Evolutionary conservation across 2,113 vertebrate genomes (phyloP).

Genomic region (Xiphophorus maculatus): DNA sequence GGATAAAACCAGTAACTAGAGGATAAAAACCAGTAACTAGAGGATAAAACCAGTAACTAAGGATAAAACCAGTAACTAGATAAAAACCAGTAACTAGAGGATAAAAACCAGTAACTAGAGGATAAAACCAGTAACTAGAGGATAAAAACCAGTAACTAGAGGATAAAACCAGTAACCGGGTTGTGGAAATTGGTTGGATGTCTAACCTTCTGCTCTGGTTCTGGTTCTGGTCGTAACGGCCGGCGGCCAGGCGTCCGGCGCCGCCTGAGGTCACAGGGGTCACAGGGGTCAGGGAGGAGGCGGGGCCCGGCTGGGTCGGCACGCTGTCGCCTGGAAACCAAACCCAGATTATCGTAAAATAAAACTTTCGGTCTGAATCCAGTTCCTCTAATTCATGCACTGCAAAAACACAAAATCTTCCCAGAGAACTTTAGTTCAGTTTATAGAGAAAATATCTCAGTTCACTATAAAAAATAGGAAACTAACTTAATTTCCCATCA

Average conservation of each 20-base stretch:
- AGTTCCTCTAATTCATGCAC: no score
- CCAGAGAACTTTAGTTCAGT: not conserved
- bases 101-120: no score
- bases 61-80: no score
- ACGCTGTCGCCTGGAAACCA: constrained; percentile 35
- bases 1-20: no score
- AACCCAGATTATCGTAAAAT: not conserved
- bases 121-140: no score
- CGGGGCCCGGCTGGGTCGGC: constrained; percentile 31
- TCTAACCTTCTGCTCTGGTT: constrained; percentile 41
- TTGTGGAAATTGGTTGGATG: not conserved
- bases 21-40: no score
- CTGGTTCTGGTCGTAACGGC: constrained; percentile 27
- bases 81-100: not conserved
- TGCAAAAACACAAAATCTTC: not conserved
- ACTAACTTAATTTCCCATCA: no score
- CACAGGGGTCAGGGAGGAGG: constrained; percentile 17
- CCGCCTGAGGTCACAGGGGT: constrained; percentile 24
- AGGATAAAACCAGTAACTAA: no score
- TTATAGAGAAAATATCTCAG: no score
- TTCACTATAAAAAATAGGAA: no score
- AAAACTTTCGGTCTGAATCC: not conserved
- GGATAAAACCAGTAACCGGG: not conserved
- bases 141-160: no score
- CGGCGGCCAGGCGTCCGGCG: constrained; percentile 7